Evolutionary conservation across 2,888 invertebrate genomes (phyloP).

Genomic region (Alsophila aescularia): DNA sequence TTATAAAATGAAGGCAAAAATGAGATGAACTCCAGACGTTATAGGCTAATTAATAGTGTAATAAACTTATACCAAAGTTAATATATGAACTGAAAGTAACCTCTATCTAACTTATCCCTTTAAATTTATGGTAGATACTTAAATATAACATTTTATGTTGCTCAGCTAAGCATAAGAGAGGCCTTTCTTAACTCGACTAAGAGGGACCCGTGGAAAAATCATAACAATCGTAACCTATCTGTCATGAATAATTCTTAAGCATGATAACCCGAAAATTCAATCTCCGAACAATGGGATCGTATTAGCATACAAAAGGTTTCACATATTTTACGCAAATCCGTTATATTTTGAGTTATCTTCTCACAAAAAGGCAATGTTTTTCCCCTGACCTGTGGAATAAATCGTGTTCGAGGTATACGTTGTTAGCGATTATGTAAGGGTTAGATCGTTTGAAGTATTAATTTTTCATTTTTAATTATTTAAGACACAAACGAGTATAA

Average conservation of each 20-base stretch:
- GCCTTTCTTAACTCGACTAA: constrained; percentile 21
- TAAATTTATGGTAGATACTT: neutral
- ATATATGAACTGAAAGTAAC: neutral
- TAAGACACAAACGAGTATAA: constrained; percentile 18
- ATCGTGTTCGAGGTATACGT: constrained; percentile 62
- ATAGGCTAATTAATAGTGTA: no score
- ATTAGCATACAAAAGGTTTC: constrained; percentile 84
- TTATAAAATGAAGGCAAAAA: no score
- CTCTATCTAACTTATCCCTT: neutral
- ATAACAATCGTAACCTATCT: constrained; percentile 68
- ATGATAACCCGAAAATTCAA: constrained; percentile 82
- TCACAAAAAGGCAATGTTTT: constrained; percentile 73
- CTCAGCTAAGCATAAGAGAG: constrained; percentile 9
- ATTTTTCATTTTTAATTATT: constrained; percentile 50
- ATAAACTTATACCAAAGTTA: no score
- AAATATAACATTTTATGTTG: constrained; percentile 13
- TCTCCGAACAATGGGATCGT: constrained; percentile 82
- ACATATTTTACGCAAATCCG: constrained; percentile 83
- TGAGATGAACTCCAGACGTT: no score
- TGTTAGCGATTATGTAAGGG: constrained; percentile 51
- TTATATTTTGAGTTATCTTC: constrained; percentile 81
- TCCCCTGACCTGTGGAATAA: constrained; percentile 71
- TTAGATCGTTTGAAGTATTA: constrained; percentile 52
- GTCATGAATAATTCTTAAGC: constrained; percentile 80
- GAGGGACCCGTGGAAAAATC: constrained; percentile 53